phyloP scores from a whole-genome alignment of 2,113 vertebrate species.

The Raphicerus campestris region DNA sequence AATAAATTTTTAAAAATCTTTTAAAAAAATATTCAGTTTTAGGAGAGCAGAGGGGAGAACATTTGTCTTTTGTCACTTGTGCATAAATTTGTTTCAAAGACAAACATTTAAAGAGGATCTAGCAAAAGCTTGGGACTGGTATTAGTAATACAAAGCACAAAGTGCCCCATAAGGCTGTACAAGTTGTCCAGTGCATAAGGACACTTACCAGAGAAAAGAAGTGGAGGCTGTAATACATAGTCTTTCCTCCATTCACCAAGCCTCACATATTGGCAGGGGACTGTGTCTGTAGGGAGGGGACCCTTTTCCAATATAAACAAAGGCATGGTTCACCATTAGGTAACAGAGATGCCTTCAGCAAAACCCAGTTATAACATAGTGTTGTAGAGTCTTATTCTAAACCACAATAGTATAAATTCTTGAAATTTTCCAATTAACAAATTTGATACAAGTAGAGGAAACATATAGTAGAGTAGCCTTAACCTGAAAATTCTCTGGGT shows the following conservation, averaged over 20 bases:
- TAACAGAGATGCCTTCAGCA: not conserved
- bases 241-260: not conserved
- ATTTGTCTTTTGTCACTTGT: not conserved
- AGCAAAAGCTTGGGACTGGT: not conserved
- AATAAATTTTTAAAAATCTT: not conserved
- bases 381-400: constrained; percentile 13
- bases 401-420: not conserved
- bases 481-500: not conserved
- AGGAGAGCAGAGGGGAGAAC: not conserved
- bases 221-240: not conserved
- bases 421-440: not conserved
- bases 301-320: not conserved
- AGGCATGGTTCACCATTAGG: not conserved
- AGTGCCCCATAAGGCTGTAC: not conserved
- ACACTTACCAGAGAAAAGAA: not conserved
- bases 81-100: constrained; percentile 19
- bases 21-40: not conserved
- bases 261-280: not conserved
- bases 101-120: not conserved
- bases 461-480: not conserved
- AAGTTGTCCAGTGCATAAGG: not conserved
- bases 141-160: not conserved
- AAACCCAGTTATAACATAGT: not conserved
- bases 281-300: not conserved
- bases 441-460: not conserved